A percentile compares a stretch with the other conserved stretches of the same genome.
Evolutionary conservation across 2,113 vertebrate genomes (phyloP).

Genomic region (Lophura nycthemera): DNA sequence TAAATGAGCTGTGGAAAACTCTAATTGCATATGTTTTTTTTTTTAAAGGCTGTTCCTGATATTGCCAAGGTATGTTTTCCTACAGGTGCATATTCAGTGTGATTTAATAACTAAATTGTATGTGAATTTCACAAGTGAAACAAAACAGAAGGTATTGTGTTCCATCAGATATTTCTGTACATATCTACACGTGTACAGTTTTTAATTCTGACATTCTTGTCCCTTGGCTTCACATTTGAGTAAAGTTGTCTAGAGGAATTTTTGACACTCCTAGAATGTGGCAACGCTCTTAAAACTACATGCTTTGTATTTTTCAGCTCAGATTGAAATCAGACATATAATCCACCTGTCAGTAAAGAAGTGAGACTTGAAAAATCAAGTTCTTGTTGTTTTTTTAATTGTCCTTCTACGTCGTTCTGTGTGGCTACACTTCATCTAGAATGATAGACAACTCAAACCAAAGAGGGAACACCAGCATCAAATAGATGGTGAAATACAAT

Average conservation of each 20-base stretch:
- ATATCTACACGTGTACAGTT: neutral
- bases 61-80: neutral
- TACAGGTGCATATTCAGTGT: neutral
- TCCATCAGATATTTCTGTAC: neutral
- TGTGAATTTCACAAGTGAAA: neutral
- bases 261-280: neutral
- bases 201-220: conserved; percentile 29
- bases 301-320: conserved; percentile 43
- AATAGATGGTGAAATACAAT: neutral
- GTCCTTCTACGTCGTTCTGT: neutral
- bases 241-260: conserved; percentile 18
- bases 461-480: neutral
- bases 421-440: conserved; percentile 21
- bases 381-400: neutral
- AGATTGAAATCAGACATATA: conserved; percentile 48
- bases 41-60: neutral
- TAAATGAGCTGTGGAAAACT: neutral
- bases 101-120: neutral
- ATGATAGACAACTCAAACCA: neutral
- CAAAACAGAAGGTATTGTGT: neutral
- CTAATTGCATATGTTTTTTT: neutral
- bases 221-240: conserved; percentile 13
- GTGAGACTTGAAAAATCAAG: neutral
- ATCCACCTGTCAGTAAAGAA: conserved; percentile 40
- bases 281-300: neutral